A percentile compares a stretch with the other conserved stretches of the same genome.
Evolutionary conservation across 2,113 vertebrate genomes (phyloP).

Genomic region (Ovis canadensis): DNA sequence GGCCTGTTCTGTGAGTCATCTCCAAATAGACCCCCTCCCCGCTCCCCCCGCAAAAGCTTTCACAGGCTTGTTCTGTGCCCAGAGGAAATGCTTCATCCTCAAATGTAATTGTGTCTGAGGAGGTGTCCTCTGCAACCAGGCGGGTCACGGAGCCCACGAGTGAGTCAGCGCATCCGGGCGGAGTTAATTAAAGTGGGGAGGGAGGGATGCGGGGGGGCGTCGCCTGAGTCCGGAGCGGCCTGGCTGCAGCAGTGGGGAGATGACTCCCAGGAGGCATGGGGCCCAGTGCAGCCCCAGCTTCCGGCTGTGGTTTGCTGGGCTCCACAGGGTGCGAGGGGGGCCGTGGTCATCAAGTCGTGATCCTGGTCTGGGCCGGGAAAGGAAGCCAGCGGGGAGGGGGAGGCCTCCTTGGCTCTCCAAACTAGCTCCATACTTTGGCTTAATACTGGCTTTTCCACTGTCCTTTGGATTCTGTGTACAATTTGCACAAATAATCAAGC

Average conservation of each 20-base stretch:
- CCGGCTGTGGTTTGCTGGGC: not conserved
- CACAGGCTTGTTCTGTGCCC: not conserved
- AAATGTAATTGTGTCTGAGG: constrained; percentile 70
- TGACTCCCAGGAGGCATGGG: not conserved
- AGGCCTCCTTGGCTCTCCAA: not conserved
- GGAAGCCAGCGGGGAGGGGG: not conserved
- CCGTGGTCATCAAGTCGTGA: accelerated
- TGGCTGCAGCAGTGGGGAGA: not conserved
- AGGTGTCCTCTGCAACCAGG: constrained; percentile 64
- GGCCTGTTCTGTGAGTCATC: constrained; percentile 30
- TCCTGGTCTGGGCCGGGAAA: not conserved
- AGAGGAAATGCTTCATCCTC: constrained; percentile 67
- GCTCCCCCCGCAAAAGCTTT: not conserved
- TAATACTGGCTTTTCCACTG: not conserved
- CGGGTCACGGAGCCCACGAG: constrained; percentile 53
- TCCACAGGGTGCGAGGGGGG: not conserved
- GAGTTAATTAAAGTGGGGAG: constrained; percentile 53
- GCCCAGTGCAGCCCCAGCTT: not conserved
- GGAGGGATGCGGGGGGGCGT: not conserved
- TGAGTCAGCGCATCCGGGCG: constrained; percentile 63
- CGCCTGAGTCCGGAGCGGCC: not conserved
- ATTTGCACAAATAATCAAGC: not conserved
- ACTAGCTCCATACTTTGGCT: not conserved
- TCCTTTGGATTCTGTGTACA: not conserved
- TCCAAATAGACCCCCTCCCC: not conserved